Percentiles rank a stretch among this genome's conserved stretches.
phyloP scores from a whole-genome alignment of 2,797 vertebrate genomes.

The Myotis pilosus region DNA sequence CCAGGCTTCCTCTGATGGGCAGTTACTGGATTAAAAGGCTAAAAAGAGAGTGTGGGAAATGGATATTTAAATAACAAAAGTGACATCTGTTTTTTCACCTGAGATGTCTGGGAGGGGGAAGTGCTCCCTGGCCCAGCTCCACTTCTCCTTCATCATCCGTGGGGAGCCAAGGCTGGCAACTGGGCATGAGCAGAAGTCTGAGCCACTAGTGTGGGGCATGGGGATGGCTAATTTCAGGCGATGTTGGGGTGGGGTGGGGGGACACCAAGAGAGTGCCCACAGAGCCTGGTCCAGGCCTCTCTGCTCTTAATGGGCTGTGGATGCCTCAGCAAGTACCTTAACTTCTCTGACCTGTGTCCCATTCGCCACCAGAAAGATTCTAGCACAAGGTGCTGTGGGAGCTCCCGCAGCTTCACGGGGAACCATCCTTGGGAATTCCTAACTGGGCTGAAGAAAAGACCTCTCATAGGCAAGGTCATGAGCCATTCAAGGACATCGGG shows the following conservation, averaged over 20 bases:
- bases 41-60: background rate
- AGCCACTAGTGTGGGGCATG: background rate
- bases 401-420: background rate
- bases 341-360: background rate
- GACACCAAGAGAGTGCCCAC: fast-evolving
- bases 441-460: background rate
- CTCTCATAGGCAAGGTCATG: background rate
- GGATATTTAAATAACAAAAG: background rate
- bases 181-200: background rate
- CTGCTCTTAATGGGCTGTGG: background rate
- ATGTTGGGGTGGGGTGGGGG: fast-evolving
- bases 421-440: background rate
- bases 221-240: background rate
- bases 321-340: background rate
- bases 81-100: background rate
- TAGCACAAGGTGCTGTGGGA: background rate
- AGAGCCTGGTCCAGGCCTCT: background rate
- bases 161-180: background rate
- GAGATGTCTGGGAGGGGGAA: background rate
- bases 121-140: background rate
- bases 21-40: background rate
- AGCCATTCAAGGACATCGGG: background rate
- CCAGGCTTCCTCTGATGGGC: background rate
- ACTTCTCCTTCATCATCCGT: background rate
- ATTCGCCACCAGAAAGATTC: background rate